A percentile compares a stretch with the other conserved stretches of the same genome.
Conservation (phyloP, 2,797 vertebrate species). For the Pagetopsis macropterus region DNA sequence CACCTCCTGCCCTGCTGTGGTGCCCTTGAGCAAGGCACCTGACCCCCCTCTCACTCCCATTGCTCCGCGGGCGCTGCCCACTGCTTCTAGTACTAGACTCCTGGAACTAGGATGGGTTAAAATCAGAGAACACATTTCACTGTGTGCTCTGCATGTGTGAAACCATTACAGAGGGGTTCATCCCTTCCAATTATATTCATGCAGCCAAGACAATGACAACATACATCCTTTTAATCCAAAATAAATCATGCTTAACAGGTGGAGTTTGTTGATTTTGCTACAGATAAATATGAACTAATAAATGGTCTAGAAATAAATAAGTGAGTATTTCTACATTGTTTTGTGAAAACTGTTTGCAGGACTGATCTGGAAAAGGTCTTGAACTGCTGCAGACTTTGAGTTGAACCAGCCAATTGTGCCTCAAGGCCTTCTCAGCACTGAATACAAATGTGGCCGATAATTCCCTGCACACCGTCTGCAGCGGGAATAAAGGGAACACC, state of each 20-base stretch:
- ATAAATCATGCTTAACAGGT: not conserved
- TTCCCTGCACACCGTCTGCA: not conserved
- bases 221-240: not conserved
- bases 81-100: no score
- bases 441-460: not conserved
- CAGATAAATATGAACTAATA: not conserved
- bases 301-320: not conserved
- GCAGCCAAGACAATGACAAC: not conserved
- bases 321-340: not conserved
- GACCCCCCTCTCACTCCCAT: no score
- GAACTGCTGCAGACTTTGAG: slow-evolving; percentile 17
- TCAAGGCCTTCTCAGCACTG: not conserved
- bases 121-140: no score
- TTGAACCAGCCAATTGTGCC: slow-evolving; percentile 11
- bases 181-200: no score
- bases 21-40: no score
- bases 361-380: slow-evolving; percentile 1
- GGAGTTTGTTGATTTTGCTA: not conserved
- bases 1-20: no score
- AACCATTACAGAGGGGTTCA: no score
- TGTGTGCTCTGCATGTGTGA: no score
- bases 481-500: not conserved
- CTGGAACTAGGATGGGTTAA: no score
- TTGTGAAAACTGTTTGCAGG: slow-evolving; percentile 1
- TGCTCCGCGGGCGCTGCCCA: no score